Conservation (phyloP, 2,797 vertebrate genomes). For the Halcyon badia region DNA sequence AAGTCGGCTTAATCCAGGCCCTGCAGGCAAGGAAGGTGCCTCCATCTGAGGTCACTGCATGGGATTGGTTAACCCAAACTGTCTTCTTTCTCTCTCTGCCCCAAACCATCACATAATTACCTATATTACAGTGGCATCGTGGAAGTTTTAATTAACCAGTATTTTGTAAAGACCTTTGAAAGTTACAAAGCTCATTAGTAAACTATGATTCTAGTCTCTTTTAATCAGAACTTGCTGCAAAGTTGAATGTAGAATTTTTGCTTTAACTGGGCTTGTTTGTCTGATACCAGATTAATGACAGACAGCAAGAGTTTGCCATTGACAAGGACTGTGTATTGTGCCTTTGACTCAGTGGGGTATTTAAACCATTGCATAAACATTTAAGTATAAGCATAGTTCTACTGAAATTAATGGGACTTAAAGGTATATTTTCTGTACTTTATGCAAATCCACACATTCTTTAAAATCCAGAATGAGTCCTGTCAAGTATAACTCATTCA, state of each 20-base stretch:
- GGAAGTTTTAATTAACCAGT: neutral
- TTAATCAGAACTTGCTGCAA: neutral
- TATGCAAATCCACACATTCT: neutral
- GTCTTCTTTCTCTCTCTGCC: neutral
- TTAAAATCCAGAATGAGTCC: neutral
- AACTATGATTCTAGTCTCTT: neutral
- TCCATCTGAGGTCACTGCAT: slow-evolving; percentile 13
- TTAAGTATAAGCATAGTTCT: neutral
- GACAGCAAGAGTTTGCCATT: neutral
- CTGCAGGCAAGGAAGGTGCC: slow-evolving; percentile 37
- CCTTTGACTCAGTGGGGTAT: neutral
- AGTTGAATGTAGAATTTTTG: neutral
- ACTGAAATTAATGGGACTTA: neutral
- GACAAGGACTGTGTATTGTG: neutral
- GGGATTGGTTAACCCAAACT: neutral
- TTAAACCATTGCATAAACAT: neutral
- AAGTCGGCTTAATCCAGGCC: slow-evolving; percentile 47
- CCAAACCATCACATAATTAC: neutral
- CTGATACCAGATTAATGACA: neutral
- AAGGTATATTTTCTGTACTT: neutral
- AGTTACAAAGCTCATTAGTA: neutral
- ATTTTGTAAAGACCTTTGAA: neutral
- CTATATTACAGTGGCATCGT: neutral
- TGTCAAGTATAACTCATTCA: neutral
- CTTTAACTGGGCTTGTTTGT: neutral